phyloP scores from a whole-genome alignment of 2,797 vertebrate species.

The Anas bahamensis region DNA sequence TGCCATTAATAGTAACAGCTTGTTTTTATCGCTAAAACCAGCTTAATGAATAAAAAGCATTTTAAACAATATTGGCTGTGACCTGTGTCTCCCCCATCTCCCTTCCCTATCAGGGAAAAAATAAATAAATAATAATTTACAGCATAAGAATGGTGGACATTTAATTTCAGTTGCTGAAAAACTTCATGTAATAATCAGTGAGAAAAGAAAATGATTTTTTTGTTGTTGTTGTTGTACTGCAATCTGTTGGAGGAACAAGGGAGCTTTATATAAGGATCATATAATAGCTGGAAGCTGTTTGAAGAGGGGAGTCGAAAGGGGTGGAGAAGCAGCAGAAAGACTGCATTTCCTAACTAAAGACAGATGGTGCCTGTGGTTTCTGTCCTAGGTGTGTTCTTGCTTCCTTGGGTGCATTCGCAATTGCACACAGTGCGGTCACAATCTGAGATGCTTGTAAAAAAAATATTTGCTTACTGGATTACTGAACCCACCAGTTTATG shows the following conservation, averaged over 20 bases:
- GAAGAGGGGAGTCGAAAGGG: not conserved
- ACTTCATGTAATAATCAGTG: not conserved
- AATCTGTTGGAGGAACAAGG: not conserved
- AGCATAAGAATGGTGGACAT: not conserved
- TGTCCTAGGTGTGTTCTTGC: slow-evolving; percentile 14
- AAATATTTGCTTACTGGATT: not conserved
- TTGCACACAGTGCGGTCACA: not conserved
- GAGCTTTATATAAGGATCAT: not conserved
- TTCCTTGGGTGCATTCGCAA: not conserved
- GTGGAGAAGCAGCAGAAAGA: slow-evolving; percentile 17
- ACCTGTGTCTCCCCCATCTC: not conserved
- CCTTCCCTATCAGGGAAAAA: not conserved
- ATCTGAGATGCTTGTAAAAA: not conserved
- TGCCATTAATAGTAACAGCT: not conserved
- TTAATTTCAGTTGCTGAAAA: not conserved
- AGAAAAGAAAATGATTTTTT: not conserved
- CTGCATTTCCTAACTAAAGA: slow-evolving; percentile 22
- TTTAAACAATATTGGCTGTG: not conserved
- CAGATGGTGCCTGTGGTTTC: slow-evolving; percentile 13
- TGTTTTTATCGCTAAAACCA: not conserved
- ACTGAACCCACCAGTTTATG: not conserved
- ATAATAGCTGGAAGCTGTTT: not conserved
- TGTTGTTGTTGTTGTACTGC: not conserved
- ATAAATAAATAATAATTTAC: not conserved
- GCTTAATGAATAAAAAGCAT: slow-evolving; percentile 6